Percentiles rank a stretch among this genome's conserved stretches.
These are phyloP conservation scores for Cremastinae sp. DNA, from an alignment of 2,888 invertebrate genomes.

Conservation along the genomic window DNA sequence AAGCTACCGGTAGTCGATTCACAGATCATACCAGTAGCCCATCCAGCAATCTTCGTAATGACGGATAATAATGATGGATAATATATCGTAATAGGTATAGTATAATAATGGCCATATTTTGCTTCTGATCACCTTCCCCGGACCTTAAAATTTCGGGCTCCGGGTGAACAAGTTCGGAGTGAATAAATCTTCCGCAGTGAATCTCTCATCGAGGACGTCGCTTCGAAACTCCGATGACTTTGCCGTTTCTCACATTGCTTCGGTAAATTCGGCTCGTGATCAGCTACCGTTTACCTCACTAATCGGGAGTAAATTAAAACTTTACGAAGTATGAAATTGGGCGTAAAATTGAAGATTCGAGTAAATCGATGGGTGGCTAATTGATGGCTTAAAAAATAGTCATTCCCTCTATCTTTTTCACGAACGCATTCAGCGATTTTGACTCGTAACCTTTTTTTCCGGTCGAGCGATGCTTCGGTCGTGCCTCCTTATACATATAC, in stretches of 20 bases:
- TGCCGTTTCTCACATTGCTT: constrained; percentile 26
- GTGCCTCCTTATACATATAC: constrained; percentile 17
- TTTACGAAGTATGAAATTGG: constrained; percentile 63
- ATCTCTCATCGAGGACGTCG: constrained; percentile 24
- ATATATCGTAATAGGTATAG: constrained; percentile 37
- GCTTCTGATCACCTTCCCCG: constrained; percentile 28
- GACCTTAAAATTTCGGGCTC: not conserved
- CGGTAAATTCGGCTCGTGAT: constrained; percentile 3
- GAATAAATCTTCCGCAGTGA: constrained; percentile 14
- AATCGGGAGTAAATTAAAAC: constrained; percentile 60
- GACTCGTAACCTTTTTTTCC: not conserved
- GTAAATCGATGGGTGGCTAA: constrained; percentile 68
- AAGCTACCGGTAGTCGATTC: constrained; percentile 38
- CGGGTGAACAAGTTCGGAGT: constrained; percentile 9
- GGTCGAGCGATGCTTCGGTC: constrained; percentile 16
- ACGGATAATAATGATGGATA: constrained; percentile 51
- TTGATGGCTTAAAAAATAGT: constrained; percentile 68
- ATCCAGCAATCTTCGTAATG: constrained; percentile 56
- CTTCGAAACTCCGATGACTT: constrained; percentile 32
- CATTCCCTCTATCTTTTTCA: constrained; percentile 66
- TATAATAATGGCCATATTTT: constrained; percentile 19
- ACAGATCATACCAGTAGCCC: constrained; percentile 53
- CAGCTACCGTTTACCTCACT: constrained; percentile 41
- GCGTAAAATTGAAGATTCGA: constrained; percentile 71
- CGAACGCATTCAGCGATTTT: constrained; percentile 36